Percentiles rank a stretch among this genome's conserved stretches.
Evolutionary conservation across 2,113 vertebrate genomes (phyloP).

Genomic region (Urocynchramus pylzowi): DNA sequence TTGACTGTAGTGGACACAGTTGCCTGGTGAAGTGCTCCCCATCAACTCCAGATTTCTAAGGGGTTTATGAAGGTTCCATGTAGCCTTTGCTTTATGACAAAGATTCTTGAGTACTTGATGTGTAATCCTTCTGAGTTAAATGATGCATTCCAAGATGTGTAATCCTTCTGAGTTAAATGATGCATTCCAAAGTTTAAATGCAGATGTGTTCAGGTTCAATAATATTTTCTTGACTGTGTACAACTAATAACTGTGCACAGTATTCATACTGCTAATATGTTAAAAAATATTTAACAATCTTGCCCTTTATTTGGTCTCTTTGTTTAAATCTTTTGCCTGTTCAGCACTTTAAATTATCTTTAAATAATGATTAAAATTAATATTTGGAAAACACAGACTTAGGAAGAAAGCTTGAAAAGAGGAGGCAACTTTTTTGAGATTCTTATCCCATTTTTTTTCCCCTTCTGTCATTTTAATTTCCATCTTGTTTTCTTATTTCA

Average conservation of each 20-base stretch:
- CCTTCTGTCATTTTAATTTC: slow-evolving; percentile 1
- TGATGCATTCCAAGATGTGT: neutral
- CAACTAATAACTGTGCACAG: neutral
- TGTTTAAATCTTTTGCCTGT: neutral
- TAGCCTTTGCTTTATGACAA: neutral
- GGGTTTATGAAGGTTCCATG: neutral
- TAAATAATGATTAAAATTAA: neutral
- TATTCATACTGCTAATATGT: neutral
- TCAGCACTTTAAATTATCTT: neutral
- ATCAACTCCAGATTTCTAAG: neutral
- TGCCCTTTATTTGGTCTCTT: neutral
- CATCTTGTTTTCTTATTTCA: slow-evolving; percentile 19
- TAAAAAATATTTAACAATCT: neutral
- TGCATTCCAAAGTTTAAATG: neutral
- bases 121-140: neutral
- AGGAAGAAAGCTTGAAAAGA: neutral
- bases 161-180: neutral
- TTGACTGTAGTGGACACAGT: too few species aligned
- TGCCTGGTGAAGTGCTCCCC: neutral
- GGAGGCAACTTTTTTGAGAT: neutral
- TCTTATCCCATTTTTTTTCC: neutral
- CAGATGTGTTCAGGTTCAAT: fast-evolving
- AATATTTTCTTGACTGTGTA: neutral
- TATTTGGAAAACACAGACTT: neutral
- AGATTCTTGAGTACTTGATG: neutral